Evolutionary conservation across 1,140 invertebrate species (phyloP).

Genomic region (Drosophila punjabiensis): DNA sequence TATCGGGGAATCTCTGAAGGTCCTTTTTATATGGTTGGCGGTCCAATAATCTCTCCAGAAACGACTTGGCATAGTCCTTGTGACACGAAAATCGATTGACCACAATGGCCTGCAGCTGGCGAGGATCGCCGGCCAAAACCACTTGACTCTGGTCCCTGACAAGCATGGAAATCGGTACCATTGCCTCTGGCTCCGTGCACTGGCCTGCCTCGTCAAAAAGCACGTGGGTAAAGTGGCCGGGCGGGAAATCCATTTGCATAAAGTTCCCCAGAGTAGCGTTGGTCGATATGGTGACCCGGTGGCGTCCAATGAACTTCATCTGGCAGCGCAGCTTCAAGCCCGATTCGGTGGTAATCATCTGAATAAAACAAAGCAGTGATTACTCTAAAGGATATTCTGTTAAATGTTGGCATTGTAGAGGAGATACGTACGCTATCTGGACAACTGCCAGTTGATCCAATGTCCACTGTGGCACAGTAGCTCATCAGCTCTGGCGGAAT

Average conservation of each 20-base stretch:
- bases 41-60: constrained; percentile 89
- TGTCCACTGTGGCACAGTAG: constrained; percentile 89
- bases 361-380: neutral
- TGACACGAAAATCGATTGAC: constrained; percentile 88
- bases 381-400: neutral
- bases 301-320: constrained; percentile 88
- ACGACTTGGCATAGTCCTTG: constrained; percentile 90
- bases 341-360: constrained; percentile 73
- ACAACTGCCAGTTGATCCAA: constrained; percentile 86
- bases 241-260: constrained; percentile 88
- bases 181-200: constrained; percentile 94
- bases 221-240: constrained; percentile 94
- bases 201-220: constrained; percentile 97
- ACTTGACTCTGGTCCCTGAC: constrained; percentile 88
- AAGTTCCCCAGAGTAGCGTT: constrained; percentile 91
- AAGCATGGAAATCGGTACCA: constrained; percentile 89
- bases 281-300: constrained; percentile 94
- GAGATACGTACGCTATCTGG: constrained; percentile 74
- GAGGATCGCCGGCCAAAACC: constrained; percentile 95
- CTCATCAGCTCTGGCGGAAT: constrained; percentile 89
- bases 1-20: constrained; percentile 83
- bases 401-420: neutral
- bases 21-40: constrained; percentile 89
- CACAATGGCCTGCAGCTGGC: constrained; percentile 95
- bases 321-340: constrained; percentile 86